Evolutionary conservation across 2,113 vertebrate species (phyloP).

Genomic region (Atlantisia rogersi): DNA sequence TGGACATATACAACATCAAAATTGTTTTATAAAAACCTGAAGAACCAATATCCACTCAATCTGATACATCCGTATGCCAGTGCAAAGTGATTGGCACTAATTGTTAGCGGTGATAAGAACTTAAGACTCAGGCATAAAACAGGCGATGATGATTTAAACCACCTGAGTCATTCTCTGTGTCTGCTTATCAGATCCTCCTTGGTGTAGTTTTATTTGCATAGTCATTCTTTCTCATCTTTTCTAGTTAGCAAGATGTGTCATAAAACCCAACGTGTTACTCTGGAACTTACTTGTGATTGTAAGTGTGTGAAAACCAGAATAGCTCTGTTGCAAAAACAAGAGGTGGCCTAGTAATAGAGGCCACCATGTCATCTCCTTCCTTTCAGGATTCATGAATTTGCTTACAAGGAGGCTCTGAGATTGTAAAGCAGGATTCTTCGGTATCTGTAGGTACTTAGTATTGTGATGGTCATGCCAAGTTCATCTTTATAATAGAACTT

Average conservation of each 20-base stretch:
- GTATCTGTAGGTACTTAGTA: background rate
- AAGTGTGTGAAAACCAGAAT: background rate
- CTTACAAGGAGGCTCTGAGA: background rate
- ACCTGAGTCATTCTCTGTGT: background rate
- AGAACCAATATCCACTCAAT: background rate
- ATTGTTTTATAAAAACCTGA: background rate
- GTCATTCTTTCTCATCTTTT: background rate
- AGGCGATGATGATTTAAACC: background rate
- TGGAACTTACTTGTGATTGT: background rate
- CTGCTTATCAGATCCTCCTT: background rate
- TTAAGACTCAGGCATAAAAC: background rate
- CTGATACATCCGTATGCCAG: background rate
- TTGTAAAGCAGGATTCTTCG: background rate
- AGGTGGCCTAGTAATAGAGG: background rate
- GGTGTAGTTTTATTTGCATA: background rate
- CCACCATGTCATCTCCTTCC: background rate
- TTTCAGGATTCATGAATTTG: background rate
- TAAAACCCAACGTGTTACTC: rapidly evolving
- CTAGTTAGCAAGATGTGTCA: background rate
- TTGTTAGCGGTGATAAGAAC: background rate
- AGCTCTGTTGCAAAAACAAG: background rate
- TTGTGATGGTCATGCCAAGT: background rate
- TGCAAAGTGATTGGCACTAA: background rate
- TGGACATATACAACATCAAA: background rate
- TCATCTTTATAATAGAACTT: background rate